A percentile compares a stretch with the other conserved stretches of the same genome.
phyloP scores from a whole-genome alignment of 2,113 vertebrate species.

The Astur gentilis region DNA sequence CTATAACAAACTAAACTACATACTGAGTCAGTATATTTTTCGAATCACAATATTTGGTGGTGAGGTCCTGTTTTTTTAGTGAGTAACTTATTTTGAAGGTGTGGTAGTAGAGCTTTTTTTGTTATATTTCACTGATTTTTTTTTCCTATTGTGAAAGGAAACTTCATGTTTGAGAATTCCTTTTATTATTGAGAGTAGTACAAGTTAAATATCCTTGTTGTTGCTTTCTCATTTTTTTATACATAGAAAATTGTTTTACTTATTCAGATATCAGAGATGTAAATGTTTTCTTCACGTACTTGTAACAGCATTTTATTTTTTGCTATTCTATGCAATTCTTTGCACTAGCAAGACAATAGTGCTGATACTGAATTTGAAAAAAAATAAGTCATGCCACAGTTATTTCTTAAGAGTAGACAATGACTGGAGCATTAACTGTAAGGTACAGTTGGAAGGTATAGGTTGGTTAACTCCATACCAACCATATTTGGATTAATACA shows the following conservation, averaged over 20 bases:
- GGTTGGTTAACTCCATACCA: not conserved
- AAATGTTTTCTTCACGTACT: not conserved
- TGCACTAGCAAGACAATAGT: not conserved
- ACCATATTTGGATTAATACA: not conserved
- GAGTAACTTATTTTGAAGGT: not conserved
- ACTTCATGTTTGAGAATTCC: not conserved
- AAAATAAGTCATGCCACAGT: not conserved
- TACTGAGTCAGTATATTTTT: not conserved
- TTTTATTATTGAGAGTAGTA: not conserved
- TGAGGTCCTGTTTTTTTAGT: not conserved
- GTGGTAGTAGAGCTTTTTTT: not conserved
- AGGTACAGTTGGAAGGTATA: not conserved
- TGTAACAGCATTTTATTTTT: not conserved
- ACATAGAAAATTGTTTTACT: not conserved
- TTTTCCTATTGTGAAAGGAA: not conserved
- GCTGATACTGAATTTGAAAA: not conserved
- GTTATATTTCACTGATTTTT: not conserved
- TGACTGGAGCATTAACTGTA: not conserved
- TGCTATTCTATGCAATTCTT: not conserved
- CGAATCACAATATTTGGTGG: not conserved
- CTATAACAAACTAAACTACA: not conserved
- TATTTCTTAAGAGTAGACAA: not conserved
- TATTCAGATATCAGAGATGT: not conserved
- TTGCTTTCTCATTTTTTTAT: not conserved
- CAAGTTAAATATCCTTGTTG: not conserved